These are phyloP conservation scores for Alloscopus bannaensis DNA, from an alignment of 2,888 invertebrate genomes.

Conservation along the genomic window DNA sequence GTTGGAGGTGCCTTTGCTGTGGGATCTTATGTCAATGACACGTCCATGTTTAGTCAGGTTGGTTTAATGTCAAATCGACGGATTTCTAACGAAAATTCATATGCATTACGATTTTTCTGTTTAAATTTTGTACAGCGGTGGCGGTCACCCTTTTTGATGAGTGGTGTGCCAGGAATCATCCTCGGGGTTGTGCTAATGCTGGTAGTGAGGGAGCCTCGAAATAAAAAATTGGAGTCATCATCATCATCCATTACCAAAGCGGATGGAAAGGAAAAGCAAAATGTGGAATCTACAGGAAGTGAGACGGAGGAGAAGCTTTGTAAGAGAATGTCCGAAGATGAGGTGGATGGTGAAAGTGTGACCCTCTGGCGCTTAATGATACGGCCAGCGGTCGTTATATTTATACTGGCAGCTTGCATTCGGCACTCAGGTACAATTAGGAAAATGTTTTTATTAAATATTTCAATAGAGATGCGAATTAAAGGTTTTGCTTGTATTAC, in stretches of 20 bases:
- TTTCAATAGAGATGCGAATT: not conserved
- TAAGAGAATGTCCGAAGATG: too few species aligned
- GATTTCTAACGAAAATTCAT: not conserved
- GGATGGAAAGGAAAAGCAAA: too few species aligned
- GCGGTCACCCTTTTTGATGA: conserved; percentile 88
- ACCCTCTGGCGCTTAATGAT: too few species aligned
- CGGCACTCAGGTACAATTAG: conserved; percentile 76
- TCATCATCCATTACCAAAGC: too few species aligned
- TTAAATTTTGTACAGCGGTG: conserved; percentile 80
- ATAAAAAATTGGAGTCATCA: too few species aligned
- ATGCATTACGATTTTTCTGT: not conserved
- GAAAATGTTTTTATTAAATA: conserved; percentile 15
- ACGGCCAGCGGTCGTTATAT: too few species aligned
- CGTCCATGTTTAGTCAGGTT: conserved; percentile 85
- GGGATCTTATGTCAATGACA: conserved; percentile 87
- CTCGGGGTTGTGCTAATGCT: conserved; percentile 84
- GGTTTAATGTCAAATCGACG: conserved; percentile 72
- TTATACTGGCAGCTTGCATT: conserved; percentile 91
- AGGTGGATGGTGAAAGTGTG: too few species aligned
- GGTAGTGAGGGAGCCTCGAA: conserved; percentile 87
- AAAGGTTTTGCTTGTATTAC: not conserved
- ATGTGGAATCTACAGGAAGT: too few species aligned
- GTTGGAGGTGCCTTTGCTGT: conserved; percentile 95
- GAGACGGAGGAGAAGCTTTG: too few species aligned
- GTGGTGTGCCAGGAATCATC: conserved; percentile 85